Conservation (phyloP, 1,140 invertebrate species). For the Augochlora pura region DNA sequence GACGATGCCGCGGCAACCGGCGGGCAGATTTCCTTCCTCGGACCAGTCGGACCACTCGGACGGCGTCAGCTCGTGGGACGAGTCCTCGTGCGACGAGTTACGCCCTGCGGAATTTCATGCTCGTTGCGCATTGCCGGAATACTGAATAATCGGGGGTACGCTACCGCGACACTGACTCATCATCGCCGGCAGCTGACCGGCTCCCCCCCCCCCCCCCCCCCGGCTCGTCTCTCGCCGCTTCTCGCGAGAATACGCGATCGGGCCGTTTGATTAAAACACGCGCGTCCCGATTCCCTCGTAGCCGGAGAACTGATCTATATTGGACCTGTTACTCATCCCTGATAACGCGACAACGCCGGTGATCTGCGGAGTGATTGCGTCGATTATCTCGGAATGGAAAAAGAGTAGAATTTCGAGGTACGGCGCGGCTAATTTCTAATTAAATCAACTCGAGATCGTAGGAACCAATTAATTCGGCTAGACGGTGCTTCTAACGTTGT, state of each 20-base stretch:
- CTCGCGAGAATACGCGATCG: constrained; percentile 1
- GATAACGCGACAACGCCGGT: too few species aligned
- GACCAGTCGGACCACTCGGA: constrained; percentile 78
- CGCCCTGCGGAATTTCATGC: constrained; percentile 57
- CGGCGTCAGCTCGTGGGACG: constrained; percentile 68
- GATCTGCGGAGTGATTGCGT: too few species aligned
- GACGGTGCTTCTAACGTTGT: too few species aligned
- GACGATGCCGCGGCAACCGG: constrained; percentile 83
- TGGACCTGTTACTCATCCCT: too few species aligned
- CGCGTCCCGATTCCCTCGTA: not conserved
- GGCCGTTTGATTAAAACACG: constrained; percentile 13
- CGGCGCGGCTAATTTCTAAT: too few species aligned
- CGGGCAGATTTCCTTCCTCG: constrained; percentile 72
- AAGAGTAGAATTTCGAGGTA: too few species aligned
- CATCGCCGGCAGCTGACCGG: not conserved
- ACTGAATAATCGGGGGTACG: constrained; percentile 39
- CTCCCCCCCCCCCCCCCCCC: not conserved
- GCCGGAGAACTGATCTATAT: not conserved
- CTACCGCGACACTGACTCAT: constrained; percentile 47
- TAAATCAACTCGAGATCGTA: too few species aligned
- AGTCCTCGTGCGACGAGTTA: constrained; percentile 67
- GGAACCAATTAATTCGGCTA: too few species aligned
- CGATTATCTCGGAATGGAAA: too few species aligned
- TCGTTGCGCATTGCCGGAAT: constrained; percentile 40
- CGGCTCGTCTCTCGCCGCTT: too few species aligned